phyloP scores from a whole-genome alignment of 2,113 vertebrate genomes.

The Rhagologus leucostigma region DNA sequence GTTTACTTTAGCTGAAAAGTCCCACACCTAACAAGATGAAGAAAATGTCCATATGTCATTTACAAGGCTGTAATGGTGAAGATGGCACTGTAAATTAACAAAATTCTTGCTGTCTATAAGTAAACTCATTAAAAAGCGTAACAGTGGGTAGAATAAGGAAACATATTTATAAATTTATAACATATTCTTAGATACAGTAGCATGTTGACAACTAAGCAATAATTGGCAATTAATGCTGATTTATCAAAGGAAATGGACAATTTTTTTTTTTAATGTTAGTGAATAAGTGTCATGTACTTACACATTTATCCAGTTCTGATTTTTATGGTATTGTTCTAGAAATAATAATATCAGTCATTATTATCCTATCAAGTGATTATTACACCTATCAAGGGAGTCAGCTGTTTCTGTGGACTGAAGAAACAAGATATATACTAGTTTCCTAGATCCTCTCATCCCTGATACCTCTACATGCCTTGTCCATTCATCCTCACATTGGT shows the following conservation, averaged over 20 bases:
- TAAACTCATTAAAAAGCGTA: neutral
- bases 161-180: neutral
- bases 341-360: neutral
- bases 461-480: neutral
- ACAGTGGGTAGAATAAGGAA: neutral
- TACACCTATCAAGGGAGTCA: neutral
- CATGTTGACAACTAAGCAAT: neutral
- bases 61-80: neutral
- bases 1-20: neutral
- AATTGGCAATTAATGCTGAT: neutral
- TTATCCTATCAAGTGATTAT: neutral
- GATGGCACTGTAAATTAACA: neutral
- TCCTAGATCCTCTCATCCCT: neutral
- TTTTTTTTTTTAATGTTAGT: neutral
- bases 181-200: neutral
- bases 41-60: neutral
- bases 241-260: neutral
- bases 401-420: neutral
- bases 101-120: neutral
- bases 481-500: neutral
- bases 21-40: neutral
- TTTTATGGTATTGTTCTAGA: neutral
- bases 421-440: neutral
- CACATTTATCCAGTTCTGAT: neutral
- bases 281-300: neutral